Conservation (phyloP, 2,888 invertebrate genomes). For the Bimastos eiseni region DNA sequence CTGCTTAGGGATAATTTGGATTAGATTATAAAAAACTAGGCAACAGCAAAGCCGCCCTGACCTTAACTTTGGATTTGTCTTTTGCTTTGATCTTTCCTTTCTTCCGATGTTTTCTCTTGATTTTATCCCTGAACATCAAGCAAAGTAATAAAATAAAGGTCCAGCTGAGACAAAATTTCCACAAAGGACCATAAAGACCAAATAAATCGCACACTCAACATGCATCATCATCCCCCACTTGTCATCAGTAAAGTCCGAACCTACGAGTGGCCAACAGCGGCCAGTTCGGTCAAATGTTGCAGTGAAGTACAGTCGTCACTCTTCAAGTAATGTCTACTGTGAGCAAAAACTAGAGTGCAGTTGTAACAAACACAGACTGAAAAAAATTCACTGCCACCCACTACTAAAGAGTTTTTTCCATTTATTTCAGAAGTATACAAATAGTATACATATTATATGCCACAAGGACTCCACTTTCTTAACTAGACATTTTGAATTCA, state of each 20-base stretch:
- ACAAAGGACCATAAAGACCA: neutral
- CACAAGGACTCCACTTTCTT: neutral
- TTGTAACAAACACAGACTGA: neutral
- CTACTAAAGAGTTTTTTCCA: neutral
- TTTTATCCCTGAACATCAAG: constrained; percentile 4
- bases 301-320: neutral
- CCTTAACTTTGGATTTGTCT: constrained; percentile 22
- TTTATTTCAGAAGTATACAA: neutral
- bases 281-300: neutral
- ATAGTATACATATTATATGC: neutral
- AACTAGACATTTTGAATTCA: neutral
- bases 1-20: neutral
- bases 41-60: neutral
- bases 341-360: neutral
- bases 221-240: neutral
- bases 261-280: neutral
- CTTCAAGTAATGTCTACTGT: neutral
- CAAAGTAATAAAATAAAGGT: constrained; percentile 9
- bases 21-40: neutral
- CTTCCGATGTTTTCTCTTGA: constrained; percentile 17
- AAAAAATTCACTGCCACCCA: neutral
- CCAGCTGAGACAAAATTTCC: neutral
- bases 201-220: neutral
- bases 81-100: constrained; percentile 19
- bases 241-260: constrained; percentile 13